A percentile compares a stretch with the other conserved stretches of the same genome.
Conservation (phyloP, 2,888 invertebrate species). For the Pristionchus exspectatus region DNA sequence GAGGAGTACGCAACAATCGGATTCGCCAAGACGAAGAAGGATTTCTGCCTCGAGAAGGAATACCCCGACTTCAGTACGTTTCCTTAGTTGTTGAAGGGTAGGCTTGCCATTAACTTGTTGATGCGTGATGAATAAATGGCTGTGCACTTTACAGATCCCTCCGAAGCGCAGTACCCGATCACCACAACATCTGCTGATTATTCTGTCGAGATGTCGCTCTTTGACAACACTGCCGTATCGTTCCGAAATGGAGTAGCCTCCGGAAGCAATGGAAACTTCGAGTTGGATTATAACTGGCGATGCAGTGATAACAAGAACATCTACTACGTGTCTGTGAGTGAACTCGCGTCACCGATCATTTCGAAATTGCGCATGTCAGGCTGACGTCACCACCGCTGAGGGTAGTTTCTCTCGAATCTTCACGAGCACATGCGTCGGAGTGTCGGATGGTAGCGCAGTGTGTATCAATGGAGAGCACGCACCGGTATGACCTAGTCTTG, state of each 20-base stretch:
- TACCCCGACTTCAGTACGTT: slow-evolving; percentile 41
- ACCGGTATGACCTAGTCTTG: not conserved
- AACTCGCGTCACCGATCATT: not conserved
- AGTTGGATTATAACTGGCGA: slow-evolving; percentile 8
- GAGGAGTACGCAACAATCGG: slow-evolving; percentile 21
- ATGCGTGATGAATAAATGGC: no score
- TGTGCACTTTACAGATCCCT: not conserved
- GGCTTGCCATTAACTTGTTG: no score
- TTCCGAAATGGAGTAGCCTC: not conserved
- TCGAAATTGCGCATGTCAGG: not conserved
- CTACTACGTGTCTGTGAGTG: slow-evolving; percentile 30
- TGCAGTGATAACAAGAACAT: not conserved
- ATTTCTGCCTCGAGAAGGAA: not conserved
- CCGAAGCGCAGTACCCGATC: not conserved
- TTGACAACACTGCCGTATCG: not conserved
- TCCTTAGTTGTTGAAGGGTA: no score
- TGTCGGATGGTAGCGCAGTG: not conserved
- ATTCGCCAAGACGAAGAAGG: not conserved
- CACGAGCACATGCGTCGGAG: slow-evolving; percentile 21
- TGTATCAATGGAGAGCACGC: not conserved
- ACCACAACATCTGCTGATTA: not conserved
- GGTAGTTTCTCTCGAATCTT: not conserved
- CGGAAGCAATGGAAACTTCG: not conserved
- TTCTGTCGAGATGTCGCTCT: not conserved
- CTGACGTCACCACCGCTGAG: not conserved